Base-by-base conservation (phyloP, 2,113 vertebrate genomes). In the Archilochus colubris region DNA sequence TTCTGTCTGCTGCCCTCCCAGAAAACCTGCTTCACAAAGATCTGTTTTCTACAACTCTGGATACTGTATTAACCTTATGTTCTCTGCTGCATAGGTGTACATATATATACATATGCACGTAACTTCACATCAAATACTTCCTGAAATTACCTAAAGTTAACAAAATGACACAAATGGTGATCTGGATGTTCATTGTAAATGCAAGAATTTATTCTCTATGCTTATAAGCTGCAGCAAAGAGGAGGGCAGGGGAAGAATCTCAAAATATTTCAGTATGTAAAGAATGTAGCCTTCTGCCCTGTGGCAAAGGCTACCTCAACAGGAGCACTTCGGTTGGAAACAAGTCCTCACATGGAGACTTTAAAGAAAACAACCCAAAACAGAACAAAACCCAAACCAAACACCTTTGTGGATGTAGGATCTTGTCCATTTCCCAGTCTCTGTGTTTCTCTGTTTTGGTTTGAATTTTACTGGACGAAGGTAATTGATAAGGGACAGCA, bases 61-160 rank as follows among this genome's bases (percentile, higher is more conserved):
- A 27, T 67, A 10, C 46, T 24, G 0, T 19, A 24, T 12, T 44
- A 57, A 87, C 84, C 33, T 57, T 33, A 50, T 4, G 9, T 82
- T 53, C 51, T 33, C 15, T 69, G 51, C 33, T 40, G 20, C 23
- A 2, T 3, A 28, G 28, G 2, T 55, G 31, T 64, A 7, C 5
- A 0, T 14, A 1, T 4, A 7, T 2, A 40, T 4, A 6, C 2
- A 7, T 2, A 40, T 4, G 5, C 2, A 13, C 6, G 1, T 28
- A 86, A 28, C 31, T 51, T 18, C 25, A 30, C n/a, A 24, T 44
- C 1, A 2, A 36, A 38, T 55, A 28, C 14, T 68, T 43, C 46
- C 46, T 48, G 19, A 48, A 48, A 9, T 48, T 28, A 40, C 48
- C 11, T 27, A 4, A 22, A 28, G 15, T n/a, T 50, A 24, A 75